A percentile compares a stretch with the other conserved stretches of the same genome.
Evolutionary conservation across 2,113 vertebrate species (phyloP).

Genomic region (Gulo gulo): DNA sequence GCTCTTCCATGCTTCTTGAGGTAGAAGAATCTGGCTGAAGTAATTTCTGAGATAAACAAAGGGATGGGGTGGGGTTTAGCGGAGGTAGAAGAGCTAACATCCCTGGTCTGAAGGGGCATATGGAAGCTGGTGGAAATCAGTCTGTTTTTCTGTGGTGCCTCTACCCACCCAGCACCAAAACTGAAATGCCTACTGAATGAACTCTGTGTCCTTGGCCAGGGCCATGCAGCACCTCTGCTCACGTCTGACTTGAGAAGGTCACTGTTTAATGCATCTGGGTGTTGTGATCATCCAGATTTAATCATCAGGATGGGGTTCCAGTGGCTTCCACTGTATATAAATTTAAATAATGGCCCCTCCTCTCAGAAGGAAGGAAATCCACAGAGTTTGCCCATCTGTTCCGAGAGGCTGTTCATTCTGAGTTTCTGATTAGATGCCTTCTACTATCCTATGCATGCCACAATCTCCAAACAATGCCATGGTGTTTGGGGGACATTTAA

Average conservation of each 20-base stretch:
- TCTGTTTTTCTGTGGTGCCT: neutral
- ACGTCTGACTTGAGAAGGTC: conserved; percentile 52
- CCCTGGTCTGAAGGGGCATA: neutral
- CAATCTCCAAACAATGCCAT: conserved; percentile 33
- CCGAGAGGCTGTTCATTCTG: conserved; percentile 34
- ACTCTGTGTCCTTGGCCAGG: conserved; percentile 40
- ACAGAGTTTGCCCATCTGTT: conserved; percentile 65
- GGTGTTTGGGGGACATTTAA: neutral
- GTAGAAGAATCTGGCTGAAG: neutral
- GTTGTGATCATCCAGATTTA: conserved; percentile 63
- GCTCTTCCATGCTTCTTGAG: neutral
- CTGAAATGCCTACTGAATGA: neutral
- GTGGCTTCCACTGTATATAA: conserved; percentile 60
- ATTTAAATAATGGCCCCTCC: conserved; percentile 70
- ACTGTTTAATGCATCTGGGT: conserved; percentile 48
- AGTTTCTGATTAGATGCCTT: conserved; percentile 61
- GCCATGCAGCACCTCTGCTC: conserved; percentile 20
- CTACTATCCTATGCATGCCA: neutral
- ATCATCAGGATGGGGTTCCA: conserved; percentile 61
- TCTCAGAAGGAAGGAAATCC: conserved; percentile 52
- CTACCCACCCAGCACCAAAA: neutral
- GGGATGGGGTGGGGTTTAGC: too few relatives aligned
- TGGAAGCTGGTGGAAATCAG: neutral
- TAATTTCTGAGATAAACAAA: neutral
- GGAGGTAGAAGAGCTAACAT: neutral